These are phyloP conservation scores for Nansenia antarctica DNA, from an alignment of 2,113 vertebrate genomes.

Conservation along the genomic window DNA sequence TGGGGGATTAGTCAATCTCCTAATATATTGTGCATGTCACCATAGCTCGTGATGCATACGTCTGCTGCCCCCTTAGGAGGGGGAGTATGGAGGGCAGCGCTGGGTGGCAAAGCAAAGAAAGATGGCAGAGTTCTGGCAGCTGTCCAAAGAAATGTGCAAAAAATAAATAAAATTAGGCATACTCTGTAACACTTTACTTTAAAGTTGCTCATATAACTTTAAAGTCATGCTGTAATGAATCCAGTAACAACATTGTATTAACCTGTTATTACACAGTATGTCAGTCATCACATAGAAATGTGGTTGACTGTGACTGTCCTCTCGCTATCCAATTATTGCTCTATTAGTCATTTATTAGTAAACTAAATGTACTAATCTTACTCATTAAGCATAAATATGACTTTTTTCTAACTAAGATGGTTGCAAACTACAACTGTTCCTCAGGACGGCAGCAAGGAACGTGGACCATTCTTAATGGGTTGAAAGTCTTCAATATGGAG, in stretches of 20 bases:
- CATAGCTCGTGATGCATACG: constrained; percentile 48
- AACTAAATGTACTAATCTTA: too few species aligned
- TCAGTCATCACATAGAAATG: not conserved
- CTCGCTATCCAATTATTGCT: too few species aligned
- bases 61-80: not conserved
- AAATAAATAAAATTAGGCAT: too few species aligned
- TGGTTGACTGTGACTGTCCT: not conserved
- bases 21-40: constrained; percentile 62
- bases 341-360: too few species aligned
- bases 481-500: constrained; percentile 80
- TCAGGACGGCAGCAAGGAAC: constrained; percentile 31
- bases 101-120: not conserved
- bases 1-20: constrained; percentile 72
- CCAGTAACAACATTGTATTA: not conserved
- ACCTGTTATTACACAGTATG: not conserved
- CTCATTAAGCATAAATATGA: too few species aligned
- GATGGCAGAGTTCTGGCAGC: not conserved
- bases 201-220: too few species aligned
- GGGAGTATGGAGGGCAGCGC: not conserved
- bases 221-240: too few species aligned
- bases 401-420: constrained; percentile 1
- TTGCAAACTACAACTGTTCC: constrained; percentile 57
- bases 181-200: too few species aligned
- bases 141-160: too few species aligned
- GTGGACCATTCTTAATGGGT: constrained; percentile 76